phyloP scores from a whole-genome alignment of 2,113 vertebrate species.

The Oreotrochilus melanogaster region DNA sequence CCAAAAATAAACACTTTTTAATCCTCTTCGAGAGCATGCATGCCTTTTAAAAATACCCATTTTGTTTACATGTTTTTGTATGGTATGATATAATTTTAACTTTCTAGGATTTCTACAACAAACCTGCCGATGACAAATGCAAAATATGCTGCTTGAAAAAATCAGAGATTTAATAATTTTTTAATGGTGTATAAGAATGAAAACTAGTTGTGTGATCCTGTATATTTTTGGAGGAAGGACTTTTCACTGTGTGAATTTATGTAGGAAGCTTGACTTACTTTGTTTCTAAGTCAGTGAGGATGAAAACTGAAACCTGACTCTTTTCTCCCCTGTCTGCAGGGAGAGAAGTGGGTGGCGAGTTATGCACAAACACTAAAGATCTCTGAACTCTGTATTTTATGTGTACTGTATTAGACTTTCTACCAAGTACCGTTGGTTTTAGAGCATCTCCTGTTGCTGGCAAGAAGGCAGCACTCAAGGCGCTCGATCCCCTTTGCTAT shows the following conservation, averaged over 20 bases:
- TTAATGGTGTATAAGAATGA: conserved; percentile 21
- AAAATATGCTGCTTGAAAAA: conserved; percentile 64
- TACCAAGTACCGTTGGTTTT: background rate
- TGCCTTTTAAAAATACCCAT: conserved; percentile 31
- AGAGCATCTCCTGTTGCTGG: conserved; percentile 30
- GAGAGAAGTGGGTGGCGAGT: conserved; percentile 2
- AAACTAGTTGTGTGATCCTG: background rate
- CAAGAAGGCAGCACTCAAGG: background rate
- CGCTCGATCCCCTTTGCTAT: background rate
- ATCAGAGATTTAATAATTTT: conserved; percentile 54
- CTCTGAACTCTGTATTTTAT: background rate
- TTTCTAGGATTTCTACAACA: conserved; percentile 64
- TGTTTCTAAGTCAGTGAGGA: conserved; percentile 20
- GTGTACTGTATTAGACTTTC: background rate
- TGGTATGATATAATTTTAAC: conserved; percentile 54
- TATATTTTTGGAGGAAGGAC: conserved; percentile 38
- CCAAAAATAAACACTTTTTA: conserved; percentile 58
- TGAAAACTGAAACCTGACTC: background rate
- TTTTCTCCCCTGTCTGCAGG: background rate
- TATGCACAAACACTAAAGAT: conserved; percentile 25
- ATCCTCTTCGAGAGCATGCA: conserved; percentile 42
- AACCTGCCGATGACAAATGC: conserved; percentile 58
- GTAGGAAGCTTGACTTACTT: conserved; percentile 22
- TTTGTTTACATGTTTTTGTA: conserved; percentile 73
- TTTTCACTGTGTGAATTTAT: conserved; percentile 59